Evolutionary conservation across 2,113 vertebrate genomes (phyloP).

Genomic region (Trogon melanurus): DNA sequence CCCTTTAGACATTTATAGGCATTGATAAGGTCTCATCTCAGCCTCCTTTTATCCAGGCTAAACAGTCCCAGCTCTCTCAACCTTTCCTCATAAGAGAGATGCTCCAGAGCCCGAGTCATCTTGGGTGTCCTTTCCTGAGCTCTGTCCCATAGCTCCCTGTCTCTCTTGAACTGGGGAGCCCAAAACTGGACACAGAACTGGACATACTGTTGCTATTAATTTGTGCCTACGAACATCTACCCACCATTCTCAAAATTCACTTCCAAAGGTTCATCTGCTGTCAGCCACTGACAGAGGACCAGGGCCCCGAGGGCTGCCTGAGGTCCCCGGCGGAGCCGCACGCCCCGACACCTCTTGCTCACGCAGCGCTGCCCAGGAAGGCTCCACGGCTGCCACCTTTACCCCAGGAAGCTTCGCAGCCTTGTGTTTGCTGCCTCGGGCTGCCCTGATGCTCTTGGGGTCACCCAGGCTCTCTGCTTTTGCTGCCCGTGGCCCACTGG

Average conservation of each 20-base stretch:
- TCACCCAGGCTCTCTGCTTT: background rate
- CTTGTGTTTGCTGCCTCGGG: fast-evolving
- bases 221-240: background rate
- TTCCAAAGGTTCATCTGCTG: background rate
- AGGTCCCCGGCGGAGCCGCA: fast-evolving
- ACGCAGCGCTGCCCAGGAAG: fast-evolving
- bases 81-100: no score
- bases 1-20: no score
- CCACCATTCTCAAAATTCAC: background rate
- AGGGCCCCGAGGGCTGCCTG: fast-evolving
- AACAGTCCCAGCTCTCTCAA: no score
- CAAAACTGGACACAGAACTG: no score
- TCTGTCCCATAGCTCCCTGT: no score
- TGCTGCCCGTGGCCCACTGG: fast-evolving
- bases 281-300: fast-evolving
- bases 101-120: no score
- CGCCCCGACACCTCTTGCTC: fast-evolving
- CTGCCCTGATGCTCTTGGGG: background rate
- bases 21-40: no score
- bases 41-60: no score
- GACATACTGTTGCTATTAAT: background rate
- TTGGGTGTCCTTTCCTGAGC: no score
- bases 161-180: no score
- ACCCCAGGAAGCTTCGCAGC: background rate
- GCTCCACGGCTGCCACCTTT: fast-evolving